A percentile compares a stretch with the other conserved stretches of the same genome.
Evolutionary conservation across 2,888 invertebrate species (phyloP).

Genomic region (Scaptomyza tumidula): DNA sequence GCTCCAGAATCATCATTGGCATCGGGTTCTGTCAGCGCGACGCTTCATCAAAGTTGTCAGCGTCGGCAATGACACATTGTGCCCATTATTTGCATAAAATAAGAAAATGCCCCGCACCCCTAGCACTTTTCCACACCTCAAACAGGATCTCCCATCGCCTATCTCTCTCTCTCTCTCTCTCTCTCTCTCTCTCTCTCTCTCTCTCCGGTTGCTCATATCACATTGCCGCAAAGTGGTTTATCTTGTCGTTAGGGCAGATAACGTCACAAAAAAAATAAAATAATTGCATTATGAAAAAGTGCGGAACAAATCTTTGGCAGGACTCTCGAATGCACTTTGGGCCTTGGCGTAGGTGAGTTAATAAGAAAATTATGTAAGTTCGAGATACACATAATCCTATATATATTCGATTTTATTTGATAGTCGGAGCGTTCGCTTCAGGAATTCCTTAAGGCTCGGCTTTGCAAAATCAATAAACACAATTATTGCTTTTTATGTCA

Average conservation of each 20-base stretch:
- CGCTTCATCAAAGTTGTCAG: constrained; percentile 75
- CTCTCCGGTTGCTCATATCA: constrained; percentile 6
- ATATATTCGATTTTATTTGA: constrained; percentile 2
- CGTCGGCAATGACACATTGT: constrained; percentile 74
- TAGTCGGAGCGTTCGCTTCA: not conserved
- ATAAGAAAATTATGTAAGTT: not conserved
- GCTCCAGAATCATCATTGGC: constrained; percentile 32
- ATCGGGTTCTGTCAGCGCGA: constrained; percentile 52
- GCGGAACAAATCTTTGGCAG: constrained; percentile 4
- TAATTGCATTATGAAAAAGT: constrained; percentile 10
- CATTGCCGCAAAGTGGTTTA: constrained; percentile 66
- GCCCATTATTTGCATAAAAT: constrained; percentile 78
- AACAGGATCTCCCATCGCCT: not conserved
- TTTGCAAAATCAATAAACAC: constrained; percentile 43
- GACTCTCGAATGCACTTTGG: not conserved
- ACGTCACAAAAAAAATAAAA: constrained; percentile 16
- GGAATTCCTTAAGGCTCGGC: not conserved
- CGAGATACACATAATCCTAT: no score
- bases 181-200: not conserved
- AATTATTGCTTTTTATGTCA: constrained; percentile 47
- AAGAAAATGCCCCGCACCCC: constrained; percentile 17
- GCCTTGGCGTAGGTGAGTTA: not conserved
- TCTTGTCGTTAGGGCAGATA: constrained; percentile 53
- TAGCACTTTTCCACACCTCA: not conserved
- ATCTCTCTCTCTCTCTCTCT: not conserved